These are phyloP conservation scores for Myotis vivesi DNA, from an alignment of 2,797 vertebrate genomes.

Conservation along the genomic window DNA sequence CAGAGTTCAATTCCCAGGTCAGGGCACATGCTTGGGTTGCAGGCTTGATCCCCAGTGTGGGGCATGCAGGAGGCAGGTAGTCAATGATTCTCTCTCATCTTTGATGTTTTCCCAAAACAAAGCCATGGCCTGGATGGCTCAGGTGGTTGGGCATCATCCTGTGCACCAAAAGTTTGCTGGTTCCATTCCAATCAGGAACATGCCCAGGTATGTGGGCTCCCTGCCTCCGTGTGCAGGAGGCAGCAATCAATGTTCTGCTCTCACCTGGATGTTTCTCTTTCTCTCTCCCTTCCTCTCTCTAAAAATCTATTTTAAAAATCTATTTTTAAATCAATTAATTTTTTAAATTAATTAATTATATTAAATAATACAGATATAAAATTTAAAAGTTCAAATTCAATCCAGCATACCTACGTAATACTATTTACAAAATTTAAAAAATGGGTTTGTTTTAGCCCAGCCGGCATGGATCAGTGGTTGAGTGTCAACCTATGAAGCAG, in stretches of 20 bases:
- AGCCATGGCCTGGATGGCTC: neutral
- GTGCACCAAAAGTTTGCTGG: neutral
- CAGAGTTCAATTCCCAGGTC: too few species aligned
- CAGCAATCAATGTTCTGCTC: neutral
- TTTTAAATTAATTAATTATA: neutral
- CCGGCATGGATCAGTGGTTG: neutral
- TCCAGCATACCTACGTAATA: neutral
- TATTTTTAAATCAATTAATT: neutral
- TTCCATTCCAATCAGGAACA: neutral
- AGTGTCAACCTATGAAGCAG: neutral
- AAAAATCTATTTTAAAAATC: neutral
- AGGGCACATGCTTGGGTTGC: too few species aligned
- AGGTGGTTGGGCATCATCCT: neutral
- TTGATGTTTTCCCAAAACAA: neutral
- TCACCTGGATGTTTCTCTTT: neutral
- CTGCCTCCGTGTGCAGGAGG: neutral
- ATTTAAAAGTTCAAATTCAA: constrained; percentile 37
- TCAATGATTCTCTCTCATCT: too few species aligned
- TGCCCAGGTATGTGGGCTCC: neutral
- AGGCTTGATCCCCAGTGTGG: too few species aligned
- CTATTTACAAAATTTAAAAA: constrained; percentile 1
- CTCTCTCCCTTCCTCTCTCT: neutral
- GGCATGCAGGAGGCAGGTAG: too few species aligned
- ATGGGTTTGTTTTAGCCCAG: neutral
- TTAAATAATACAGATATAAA: neutral